Conservation (phyloP, 2,888 invertebrate genomes). For the Rhaphigaster nebulosa region DNA sequence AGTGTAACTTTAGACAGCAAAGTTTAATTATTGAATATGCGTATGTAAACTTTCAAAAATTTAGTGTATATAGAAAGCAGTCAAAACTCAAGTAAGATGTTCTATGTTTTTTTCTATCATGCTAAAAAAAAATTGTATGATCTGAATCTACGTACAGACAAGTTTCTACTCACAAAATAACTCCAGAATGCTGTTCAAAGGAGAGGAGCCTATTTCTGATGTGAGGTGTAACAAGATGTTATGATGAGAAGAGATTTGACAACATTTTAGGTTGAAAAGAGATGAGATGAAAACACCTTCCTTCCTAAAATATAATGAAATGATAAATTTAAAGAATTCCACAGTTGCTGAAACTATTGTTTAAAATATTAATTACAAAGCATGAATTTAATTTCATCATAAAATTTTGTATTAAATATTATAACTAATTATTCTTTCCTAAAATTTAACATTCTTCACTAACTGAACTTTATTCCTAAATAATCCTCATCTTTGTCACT, state of each 20-base stretch:
- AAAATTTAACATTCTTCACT: no score
- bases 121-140: neutral
- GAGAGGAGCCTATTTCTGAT: neutral
- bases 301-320: neutral
- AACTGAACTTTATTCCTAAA: no score
- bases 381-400: no score
- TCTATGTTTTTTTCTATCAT: neutral
- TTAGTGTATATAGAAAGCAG: neutral
- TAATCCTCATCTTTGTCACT: no score
- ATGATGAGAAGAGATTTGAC: neutral
- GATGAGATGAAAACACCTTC: neutral
- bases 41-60: neutral
- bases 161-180: neutral
- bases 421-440: no score
- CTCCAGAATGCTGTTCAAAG: neutral
- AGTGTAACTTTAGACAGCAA: no score
- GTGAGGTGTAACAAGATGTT: neutral
- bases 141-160: neutral
- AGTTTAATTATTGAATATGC: no score
- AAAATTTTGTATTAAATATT: no score
- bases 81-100: no score
- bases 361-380: neutral
- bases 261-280: neutral
- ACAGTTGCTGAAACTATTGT: neutral
- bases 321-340: neutral